These are phyloP conservation scores for Psilopsiagon aymara DNA, from an alignment of 2,113 vertebrate species.

Conservation along the genomic window DNA sequence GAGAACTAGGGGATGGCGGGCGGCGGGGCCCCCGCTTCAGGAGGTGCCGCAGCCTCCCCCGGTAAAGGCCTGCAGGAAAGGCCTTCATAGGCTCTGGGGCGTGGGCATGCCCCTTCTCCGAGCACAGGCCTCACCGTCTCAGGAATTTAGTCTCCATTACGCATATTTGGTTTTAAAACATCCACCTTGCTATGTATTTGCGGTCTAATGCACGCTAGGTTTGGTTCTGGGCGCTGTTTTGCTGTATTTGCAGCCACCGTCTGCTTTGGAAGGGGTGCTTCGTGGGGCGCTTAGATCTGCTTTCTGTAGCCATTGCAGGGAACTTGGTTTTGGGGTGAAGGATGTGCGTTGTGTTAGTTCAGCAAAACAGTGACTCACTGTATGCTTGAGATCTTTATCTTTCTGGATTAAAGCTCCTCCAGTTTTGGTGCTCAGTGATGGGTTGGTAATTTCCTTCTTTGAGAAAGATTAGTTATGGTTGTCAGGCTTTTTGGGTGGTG, in stretches of 20 bases:
- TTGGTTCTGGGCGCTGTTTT: neutral
- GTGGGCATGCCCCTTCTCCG: accelerated
- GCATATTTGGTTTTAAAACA: accelerated
- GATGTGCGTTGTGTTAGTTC: accelerated
- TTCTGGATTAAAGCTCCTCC: neutral
- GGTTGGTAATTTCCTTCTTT: neutral
- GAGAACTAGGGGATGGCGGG: neutral
- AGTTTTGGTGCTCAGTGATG: neutral
- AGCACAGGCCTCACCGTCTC: neutral
- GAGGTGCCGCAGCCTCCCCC: neutral
- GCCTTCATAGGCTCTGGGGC: neutral
- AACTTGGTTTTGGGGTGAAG: neutral
- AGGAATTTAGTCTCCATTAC: accelerated
- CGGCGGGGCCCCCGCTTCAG: neutral
- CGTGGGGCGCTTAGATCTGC: accelerated
- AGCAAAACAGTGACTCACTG: accelerated
- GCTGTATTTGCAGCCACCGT: accelerated
- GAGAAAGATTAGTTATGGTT: neutral
- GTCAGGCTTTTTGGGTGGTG: neutral
- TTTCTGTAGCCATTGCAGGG: accelerated
- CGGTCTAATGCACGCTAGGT: accelerated
- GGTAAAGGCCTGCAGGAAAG: too few species aligned
- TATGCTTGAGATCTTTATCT: too few species aligned
- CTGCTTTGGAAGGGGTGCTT: neutral
- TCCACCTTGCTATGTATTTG: accelerated